Base-by-base conservation (phyloP, 64 coral and sea anemone genomes). In the Montipora efflorescens region DNA sequence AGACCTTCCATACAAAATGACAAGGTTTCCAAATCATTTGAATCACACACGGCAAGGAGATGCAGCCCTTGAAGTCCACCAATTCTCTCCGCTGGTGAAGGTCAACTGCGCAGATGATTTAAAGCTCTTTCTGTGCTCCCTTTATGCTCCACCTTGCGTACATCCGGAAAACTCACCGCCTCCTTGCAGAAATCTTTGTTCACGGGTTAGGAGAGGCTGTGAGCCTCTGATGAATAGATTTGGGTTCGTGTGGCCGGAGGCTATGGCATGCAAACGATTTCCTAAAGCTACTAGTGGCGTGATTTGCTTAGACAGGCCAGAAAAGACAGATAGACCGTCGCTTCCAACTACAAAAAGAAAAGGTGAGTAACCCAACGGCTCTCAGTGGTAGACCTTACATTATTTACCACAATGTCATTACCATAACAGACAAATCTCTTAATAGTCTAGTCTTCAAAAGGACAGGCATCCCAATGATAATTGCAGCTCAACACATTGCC, bases 1-100 rank as follows among this genome's bases (percentile, higher is more conserved):
- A 16, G 67, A 61, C 18, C 19, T 94, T 20, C 83, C 78, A 5
- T 97, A 97, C 78, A 94, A 94, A 46, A 83, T 45, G 69, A 89
- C 95, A n/a, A 23, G 10, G 18, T 84, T 97, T 68, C 95, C 95
- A 36, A 97, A 97, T 67, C 16, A 45, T n/a, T 59, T 97, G 1
- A 69, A 72, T 6, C 95, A 97, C 47, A 53, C 73, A 19, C 92
- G 82, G 6, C 95, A 97, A 84, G 57, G n/a, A 3, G 89, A 92
- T 48, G 95, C 92, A 2, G 57, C 21, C 2, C 20, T 78, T 22
- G 88, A 94, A 62, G 25, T 88, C 66, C 64, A 81, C 6, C 76
- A 92, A 61, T 97, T 94, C 59, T 94, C 0, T 2, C 92, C 88
- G 1, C 89, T 97, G 1, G 92, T 97, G 0, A 2, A 64, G 79